A percentile compares a stretch with the other conserved stretches of the same genome.
Evolutionary conservation across 2,113 vertebrate species (phyloP).

Genomic region (Oxyura jamaicensis): DNA sequence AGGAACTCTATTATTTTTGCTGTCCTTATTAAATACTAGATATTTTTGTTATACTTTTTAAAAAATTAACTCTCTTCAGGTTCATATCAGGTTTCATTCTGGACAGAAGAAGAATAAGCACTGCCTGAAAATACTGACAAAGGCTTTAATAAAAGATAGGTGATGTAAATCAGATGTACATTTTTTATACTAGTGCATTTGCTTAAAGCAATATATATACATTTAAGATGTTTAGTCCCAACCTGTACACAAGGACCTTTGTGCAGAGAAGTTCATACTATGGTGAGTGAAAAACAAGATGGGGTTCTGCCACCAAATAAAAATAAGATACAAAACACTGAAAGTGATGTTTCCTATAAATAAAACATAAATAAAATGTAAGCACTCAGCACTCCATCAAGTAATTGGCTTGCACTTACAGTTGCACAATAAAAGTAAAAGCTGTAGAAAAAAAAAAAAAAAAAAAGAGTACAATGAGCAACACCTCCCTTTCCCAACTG

Average conservation of each 20-base stretch:
- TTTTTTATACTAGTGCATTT: neutral
- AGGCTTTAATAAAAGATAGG: neutral
- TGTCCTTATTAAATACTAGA: neutral
- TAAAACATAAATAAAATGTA: constrained; percentile 16
- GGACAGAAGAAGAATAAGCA: neutral
- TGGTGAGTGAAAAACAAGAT: constrained; percentile 14
- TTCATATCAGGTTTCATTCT: neutral
- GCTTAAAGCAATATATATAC: neutral
- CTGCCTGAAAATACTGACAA: neutral
- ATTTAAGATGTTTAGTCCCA: neutral
- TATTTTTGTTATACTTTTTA: neutral
- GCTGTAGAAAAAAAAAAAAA: constrained; percentile 5
- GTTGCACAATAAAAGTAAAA: constrained; percentile 17
- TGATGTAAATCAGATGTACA: neutral
- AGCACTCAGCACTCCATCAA: neutral
- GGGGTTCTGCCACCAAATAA: constrained; percentile 5
- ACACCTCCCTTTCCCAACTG: neutral
- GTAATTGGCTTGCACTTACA: constrained; percentile 38
- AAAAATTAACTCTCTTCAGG: neutral
- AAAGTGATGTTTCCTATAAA: neutral
- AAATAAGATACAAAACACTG: neutral
- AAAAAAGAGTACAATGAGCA: neutral
- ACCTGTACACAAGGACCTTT: neutral
- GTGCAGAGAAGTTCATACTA: neutral
- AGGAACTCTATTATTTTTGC: neutral